Evolutionary conservation across 2,113 vertebrate genomes (phyloP).

Genomic region (Scatophagus argus): DNA sequence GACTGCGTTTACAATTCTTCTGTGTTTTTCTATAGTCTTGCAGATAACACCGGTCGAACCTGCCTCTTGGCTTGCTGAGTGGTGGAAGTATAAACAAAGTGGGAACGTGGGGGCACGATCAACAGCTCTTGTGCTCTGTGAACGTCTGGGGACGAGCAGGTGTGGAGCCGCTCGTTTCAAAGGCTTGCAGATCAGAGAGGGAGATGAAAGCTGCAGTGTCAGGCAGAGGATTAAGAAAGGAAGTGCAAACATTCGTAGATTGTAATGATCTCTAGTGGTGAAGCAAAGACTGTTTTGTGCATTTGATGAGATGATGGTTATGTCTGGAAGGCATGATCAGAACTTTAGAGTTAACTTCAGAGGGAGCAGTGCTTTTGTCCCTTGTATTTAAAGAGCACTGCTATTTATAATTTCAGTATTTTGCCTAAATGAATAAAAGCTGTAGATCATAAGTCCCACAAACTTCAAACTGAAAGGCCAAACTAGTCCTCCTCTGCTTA

Average conservation of each 20-base stretch:
- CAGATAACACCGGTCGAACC: constrained; percentile 3
- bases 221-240: constrained; percentile 66
- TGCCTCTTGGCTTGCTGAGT: constrained; percentile 14
- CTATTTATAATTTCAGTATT: constrained; percentile 3
- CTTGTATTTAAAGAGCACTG: background rate
- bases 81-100: constrained; percentile 74
- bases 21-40: constrained; percentile 14
- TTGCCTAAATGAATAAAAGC: background rate
- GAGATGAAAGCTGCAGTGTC: constrained; percentile 69
- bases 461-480: background rate
- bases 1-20: too few species aligned
- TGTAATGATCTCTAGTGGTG: constrained; percentile 13
- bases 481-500: too few species aligned
- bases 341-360: constrained; percentile 13
- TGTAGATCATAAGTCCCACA: background rate
- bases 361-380: constrained; percentile 12
- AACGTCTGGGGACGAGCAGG: constrained; percentile 72
- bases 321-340: constrained; percentile 19
- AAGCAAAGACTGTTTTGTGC: constrained; percentile 27
- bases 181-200: constrained; percentile 70
- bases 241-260: constrained; percentile 63
- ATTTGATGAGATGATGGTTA: constrained; percentile 33
- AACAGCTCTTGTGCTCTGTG: constrained; percentile 43
- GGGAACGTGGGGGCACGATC: constrained; percentile 54
- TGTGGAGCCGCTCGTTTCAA: constrained; percentile 74